Evolutionary conservation across 2,888 invertebrate species (phyloP).

Genomic region (Eupithecia subumbrata): DNA sequence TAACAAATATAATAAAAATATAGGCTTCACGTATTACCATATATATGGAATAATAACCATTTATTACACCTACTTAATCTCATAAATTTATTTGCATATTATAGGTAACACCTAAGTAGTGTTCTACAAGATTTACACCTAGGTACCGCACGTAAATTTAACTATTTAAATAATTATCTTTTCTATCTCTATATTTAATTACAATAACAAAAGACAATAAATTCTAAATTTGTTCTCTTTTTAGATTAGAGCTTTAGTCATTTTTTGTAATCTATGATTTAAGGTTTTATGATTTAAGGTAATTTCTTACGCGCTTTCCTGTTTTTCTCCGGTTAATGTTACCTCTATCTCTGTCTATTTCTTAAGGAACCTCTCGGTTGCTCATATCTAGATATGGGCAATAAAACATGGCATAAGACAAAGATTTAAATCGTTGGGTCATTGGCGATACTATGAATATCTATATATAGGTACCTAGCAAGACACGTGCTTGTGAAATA

Average conservation of each 20-base stretch:
- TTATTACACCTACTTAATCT: background rate
- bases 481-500: constrained; percentile 5
- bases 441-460: background rate
- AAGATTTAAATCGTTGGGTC: too few species aligned
- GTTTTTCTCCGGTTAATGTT: background rate
- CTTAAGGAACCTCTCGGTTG: background rate
- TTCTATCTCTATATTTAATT: too few species aligned
- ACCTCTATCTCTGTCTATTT: background rate
- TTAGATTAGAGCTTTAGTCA: too few species aligned
- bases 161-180: background rate
- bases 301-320: too few species aligned
- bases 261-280: too few species aligned
- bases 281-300: too few species aligned
- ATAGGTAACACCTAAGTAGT: too few species aligned
- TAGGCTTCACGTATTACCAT: background rate
- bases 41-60: background rate
- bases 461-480: background rate
- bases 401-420: too few species aligned
- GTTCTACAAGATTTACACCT: background rate
- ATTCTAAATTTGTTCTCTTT: too few species aligned
- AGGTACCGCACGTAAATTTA: background rate
- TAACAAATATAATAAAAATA: background rate
- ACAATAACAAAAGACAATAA: too few species aligned
- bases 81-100: too few species aligned
- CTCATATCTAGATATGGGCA: too few species aligned